Conservation (phyloP, 2,888 invertebrate species). For the Sinhomidia bicolor region DNA sequence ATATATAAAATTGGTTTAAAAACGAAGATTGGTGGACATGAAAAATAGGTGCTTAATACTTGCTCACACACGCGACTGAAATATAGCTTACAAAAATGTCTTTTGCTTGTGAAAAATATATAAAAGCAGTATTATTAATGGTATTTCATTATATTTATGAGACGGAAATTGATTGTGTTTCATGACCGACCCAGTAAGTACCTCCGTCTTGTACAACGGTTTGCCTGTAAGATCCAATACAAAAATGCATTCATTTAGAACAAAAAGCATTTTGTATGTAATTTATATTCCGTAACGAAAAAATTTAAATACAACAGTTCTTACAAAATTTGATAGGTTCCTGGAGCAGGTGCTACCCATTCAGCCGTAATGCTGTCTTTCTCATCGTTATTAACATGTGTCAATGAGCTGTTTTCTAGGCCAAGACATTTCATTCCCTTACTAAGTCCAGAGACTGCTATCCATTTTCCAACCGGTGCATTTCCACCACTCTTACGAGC, state of each 20-base stretch:
- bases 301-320: too few species aligned
- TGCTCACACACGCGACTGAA: neutral
- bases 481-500: slow-evolving; percentile 64
- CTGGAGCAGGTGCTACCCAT: slow-evolving; percentile 73
- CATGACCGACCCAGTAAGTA: slow-evolving; percentile 58
- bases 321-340: slow-evolving; percentile 74
- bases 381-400: slow-evolving; percentile 60
- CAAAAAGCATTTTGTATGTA: too few species aligned
- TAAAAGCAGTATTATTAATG: neutral
- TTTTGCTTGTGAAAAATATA: neutral
- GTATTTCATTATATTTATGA: slow-evolving; percentile 20
- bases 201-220: slow-evolving; percentile 65
- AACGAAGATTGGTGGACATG: neutral
- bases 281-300: too few species aligned
- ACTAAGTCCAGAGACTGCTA: neutral
- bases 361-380: slow-evolving; percentile 31
- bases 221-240: slow-evolving; percentile 55
- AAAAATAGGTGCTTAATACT: neutral
- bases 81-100: slow-evolving; percentile 36
- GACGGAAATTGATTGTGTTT: slow-evolving; percentile 66
- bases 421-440: slow-evolving; percentile 54
- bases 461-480: slow-evolving; percentile 65
- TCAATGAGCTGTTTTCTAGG: slow-evolving; percentile 52
- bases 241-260: slow-evolving; percentile 5
- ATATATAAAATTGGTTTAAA: neutral